A percentile compares a stretch with the other conserved stretches of the same genome.
Conservation (phyloP, 2,888 invertebrate species). For the Aphodius sticticus region DNA sequence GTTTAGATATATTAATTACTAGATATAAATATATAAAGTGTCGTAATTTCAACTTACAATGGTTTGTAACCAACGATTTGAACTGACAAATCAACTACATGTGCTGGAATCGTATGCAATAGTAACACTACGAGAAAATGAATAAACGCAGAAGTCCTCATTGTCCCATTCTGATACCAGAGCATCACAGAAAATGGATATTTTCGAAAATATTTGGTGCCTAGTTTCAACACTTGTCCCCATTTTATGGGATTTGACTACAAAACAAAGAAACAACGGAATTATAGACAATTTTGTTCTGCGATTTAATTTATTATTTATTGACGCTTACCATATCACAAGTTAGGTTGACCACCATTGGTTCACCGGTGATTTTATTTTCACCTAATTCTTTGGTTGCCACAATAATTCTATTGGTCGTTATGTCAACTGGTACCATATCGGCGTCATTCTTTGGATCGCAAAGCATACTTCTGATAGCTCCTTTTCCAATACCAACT, state of each 20-base stretch:
- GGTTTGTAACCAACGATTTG: conserved; percentile 77
- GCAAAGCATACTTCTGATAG: conserved; percentile 86
- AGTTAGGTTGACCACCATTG: conserved; percentile 55
- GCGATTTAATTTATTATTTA: background rate
- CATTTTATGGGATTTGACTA: conserved; percentile 82
- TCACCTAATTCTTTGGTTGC: conserved; percentile 73
- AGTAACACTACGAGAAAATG: conserved; percentile 78
- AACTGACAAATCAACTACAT: conserved; percentile 82
- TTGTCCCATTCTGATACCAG: conserved; percentile 86
- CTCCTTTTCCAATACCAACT: conserved; percentile 85
- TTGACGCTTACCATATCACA: conserved; percentile 48
- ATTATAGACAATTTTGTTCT: background rate
- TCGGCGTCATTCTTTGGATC: conserved; percentile 69
- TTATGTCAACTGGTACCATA: conserved; percentile 80
- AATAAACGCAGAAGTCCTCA: conserved; percentile 72
- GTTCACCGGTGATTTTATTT: conserved; percentile 42
- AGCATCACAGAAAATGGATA: conserved; percentile 87
- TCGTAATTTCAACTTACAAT: conserved; percentile 72
- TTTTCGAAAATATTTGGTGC: conserved; percentile 73
- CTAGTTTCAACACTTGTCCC: conserved; percentile 82
- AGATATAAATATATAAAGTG: too few species aligned
- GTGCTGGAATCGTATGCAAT: conserved; percentile 83
- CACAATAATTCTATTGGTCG: conserved; percentile 80
- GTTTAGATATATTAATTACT: too few species aligned
- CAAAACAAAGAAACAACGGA: background rate